These are phyloP conservation scores for Scaptodrosophila latifasciaeformis DNA, from an alignment of 2,888 invertebrate genomes.

Conservation along the genomic window DNA sequence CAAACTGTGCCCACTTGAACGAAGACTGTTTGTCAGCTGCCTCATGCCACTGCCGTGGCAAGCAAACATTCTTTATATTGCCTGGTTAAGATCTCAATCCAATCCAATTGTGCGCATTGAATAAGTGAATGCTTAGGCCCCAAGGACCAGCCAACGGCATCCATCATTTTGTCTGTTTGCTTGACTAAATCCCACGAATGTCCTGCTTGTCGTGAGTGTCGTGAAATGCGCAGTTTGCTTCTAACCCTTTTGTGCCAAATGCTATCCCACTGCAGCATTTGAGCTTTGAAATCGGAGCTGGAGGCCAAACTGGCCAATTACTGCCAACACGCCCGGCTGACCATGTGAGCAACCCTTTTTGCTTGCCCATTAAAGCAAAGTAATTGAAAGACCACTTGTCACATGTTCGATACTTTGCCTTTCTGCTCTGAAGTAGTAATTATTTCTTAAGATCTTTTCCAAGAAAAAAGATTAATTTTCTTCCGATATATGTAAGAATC, in stretches of 20 bases:
- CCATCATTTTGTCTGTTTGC: conserved; percentile 24
- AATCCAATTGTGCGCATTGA: conserved; percentile 27
- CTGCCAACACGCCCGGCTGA: no score
- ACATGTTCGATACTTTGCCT: no score
- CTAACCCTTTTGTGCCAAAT: background rate
- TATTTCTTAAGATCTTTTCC: no score
- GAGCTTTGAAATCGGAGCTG: background rate
- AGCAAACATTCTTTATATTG: background rate
- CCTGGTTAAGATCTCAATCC: background rate
- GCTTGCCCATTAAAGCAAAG: conserved; percentile 7
- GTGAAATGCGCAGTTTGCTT: conserved; percentile 33
- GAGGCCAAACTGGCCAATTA: no score
- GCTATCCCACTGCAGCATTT: background rate
- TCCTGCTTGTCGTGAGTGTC: background rate
- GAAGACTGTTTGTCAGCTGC: background rate
- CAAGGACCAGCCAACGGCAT: conserved; percentile 24
- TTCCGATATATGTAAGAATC: no score
- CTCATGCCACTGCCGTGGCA: background rate
- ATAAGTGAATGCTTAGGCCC: conserved; percentile 21
- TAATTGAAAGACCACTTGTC: conserved; percentile 11
- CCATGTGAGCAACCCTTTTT: background rate
- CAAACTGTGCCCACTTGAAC: background rate
- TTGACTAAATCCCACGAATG: no score
- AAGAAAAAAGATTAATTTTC: no score
- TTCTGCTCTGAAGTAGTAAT: no score